phyloP scores from a whole-genome alignment of 1,140 invertebrate species.

The Mizuhopecten yessoensis region DNA sequence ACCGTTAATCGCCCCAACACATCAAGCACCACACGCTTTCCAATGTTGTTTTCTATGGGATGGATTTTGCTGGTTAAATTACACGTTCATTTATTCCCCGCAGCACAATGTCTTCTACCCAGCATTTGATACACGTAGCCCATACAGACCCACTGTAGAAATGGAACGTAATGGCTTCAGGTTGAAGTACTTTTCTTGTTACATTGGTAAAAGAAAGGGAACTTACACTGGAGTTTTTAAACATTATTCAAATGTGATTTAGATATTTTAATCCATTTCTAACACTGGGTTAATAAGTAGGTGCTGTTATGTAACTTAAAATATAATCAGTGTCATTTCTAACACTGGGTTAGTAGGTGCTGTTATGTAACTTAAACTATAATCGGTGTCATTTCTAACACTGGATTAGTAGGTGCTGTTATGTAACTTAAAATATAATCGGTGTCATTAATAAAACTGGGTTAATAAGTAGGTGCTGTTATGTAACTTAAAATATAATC shows the following conservation, averaged over 20 bases:
- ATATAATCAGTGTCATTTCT: background rate
- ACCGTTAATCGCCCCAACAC: constrained; percentile 9
- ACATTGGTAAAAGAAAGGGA: background rate
- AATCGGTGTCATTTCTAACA: too few species aligned
- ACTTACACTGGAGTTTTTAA: background rate
- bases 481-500: too few species aligned
- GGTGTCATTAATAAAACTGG: too few species aligned
- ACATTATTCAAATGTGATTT: background rate
- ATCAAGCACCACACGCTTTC: constrained; percentile 3
- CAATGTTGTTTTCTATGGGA: background rate
- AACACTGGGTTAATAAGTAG: background rate
- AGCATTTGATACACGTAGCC: background rate
- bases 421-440: too few species aligned
- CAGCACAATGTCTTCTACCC: background rate
- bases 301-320: background rate
- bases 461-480: too few species aligned
- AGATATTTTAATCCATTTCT: background rate
- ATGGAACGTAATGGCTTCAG: background rate
- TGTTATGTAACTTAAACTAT: too few species aligned
- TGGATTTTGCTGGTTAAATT: background rate
- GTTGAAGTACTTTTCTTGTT: background rate
- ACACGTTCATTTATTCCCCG: background rate
- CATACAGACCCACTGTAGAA: background rate
- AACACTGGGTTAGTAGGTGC: too few species aligned
- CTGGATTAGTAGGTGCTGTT: too few species aligned